Base-by-base conservation (phyloP, 2,113 vertebrate genomes). In the Tylochromis polylepis region DNA sequence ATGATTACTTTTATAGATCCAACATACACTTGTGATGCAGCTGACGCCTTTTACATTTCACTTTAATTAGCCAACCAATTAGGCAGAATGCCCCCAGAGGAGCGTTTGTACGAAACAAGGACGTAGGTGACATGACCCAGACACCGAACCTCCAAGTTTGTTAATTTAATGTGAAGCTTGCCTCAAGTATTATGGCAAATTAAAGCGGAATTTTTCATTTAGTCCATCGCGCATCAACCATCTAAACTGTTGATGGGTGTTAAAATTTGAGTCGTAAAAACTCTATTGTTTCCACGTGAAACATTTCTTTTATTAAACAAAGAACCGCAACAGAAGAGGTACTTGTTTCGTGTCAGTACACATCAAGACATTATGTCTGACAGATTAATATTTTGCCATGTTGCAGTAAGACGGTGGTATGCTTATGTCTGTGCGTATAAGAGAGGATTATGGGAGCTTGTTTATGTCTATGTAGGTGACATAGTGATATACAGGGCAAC, bases 11-110 rank as follows among this genome's bases (percentile, higher is more conserved):
- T 92, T 87, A 94, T 93, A 77, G 90, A 93, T 92, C 85, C 27
- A n/a, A 58, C 86, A 75, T 38, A 80, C 87, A 78, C 81, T 79
- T 83, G 31, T 34, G 43, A 70, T 18, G 82, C 56, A 59, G 59
- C 80, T 81, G 79, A 89, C 85, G 78, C 70, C 82, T 78, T 88
- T 90, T 93, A 87, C 85, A 87, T 92, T 90, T 91, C 58, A 43
- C 85, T 91, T 91, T 88, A 95, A 96, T 95, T 95, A 94, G 89
- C 83, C 41, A 58, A 81, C 80, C 92, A 94, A 94, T 96, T 93
- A 89, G 77, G 86, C 91, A 84, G 89, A 94, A 94, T 79, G 83
- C 80, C 88, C 83, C 41, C 29, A 1, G 38, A 91, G 93, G 79
- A 85, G 84, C 31, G 18, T 70, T 75, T 3, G 7, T 53, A 67